Evolutionary conservation across 2,888 invertebrate genomes (phyloP).

Genomic region (Eupithecia tripunctaria): DNA sequence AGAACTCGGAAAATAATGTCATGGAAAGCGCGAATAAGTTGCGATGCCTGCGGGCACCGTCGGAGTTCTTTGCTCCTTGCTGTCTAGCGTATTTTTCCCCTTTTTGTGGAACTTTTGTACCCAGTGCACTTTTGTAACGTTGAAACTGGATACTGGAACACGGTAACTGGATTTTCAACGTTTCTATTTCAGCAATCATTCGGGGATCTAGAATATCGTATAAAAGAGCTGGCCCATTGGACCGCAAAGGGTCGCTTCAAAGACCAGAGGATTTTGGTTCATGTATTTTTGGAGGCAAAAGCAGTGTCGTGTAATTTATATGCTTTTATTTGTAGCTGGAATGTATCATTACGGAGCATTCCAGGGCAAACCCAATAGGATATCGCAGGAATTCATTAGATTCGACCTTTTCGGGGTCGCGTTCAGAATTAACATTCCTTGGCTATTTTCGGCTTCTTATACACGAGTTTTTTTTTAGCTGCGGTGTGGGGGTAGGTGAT

Average conservation of each 20-base stretch:
- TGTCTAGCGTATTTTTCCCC: constrained; percentile 39
- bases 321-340: constrained; percentile 14
- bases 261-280: constrained; percentile 26
- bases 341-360: constrained; percentile 16
- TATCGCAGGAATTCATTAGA: constrained; percentile 20
- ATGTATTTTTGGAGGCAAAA: constrained; percentile 18
- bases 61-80: constrained; percentile 43
- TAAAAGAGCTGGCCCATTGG: constrained; percentile 13
- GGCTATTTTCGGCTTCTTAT: constrained; percentile 24
- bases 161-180: constrained; percentile 48
- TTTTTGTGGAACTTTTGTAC: constrained; percentile 43
- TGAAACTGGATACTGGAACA: constrained; percentile 40
- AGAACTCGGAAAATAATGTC: constrained; percentile 36
- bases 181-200: constrained; percentile 45
- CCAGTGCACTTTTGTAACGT: constrained; percentile 43
- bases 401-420: constrained; percentile 20
- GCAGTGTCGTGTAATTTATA: constrained; percentile 5
- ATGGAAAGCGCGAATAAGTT: constrained; percentile 35
- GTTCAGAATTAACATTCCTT: constrained; percentile 26
- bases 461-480: constrained; percentile 28
- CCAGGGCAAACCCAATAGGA: background rate
- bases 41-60: constrained; percentile 39
- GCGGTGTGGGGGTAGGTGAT: constrained; percentile 29
- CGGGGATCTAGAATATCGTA: constrained; percentile 33
- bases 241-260: constrained; percentile 36